phyloP scores from a whole-genome alignment of 2,113 vertebrate genomes.

The Copsychus sechellarum region DNA sequence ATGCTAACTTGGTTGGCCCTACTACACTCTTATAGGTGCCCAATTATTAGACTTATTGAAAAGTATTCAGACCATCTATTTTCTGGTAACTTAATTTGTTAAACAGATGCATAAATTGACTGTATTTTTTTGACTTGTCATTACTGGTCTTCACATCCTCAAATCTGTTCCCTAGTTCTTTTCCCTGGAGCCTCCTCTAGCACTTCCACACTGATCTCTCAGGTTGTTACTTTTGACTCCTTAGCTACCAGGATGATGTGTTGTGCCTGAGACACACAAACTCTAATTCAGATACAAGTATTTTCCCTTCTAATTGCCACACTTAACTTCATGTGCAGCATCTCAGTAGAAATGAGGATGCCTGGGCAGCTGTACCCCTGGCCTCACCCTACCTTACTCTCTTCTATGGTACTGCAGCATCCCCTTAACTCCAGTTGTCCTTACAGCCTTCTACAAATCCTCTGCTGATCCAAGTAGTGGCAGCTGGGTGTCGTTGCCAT shows the following conservation, averaged over 20 bases:
- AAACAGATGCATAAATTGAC: not conserved
- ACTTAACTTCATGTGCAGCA: not conserved
- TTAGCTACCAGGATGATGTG: too few species aligned
- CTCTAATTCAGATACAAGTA: not conserved
- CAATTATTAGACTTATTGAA: not conserved
- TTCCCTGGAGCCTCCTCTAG: rapidly evolving
- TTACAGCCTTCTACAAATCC: not conserved
- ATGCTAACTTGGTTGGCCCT: not conserved
- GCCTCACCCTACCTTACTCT: not conserved
- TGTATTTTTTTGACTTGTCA: not conserved
- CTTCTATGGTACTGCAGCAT: not conserved
- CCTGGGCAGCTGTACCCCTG: not conserved
- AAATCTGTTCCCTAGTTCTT: not conserved
- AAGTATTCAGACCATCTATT: not conserved
- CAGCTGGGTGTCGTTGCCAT: not conserved
- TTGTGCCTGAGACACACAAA: not conserved
- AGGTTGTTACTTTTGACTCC: not conserved
- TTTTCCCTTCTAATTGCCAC: not conserved
- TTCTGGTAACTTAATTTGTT: not conserved
- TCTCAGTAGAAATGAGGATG: not conserved
- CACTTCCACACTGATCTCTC: not conserved
- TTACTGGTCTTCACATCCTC: not conserved
- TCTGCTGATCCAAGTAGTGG: not conserved
- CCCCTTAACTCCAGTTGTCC: not conserved
- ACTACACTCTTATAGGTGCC: not conserved